Evolutionary conservation across 2,113 vertebrate genomes (phyloP), one percentile per base, ranked within the genome.

Genomic region (Solea solea): DNA sequence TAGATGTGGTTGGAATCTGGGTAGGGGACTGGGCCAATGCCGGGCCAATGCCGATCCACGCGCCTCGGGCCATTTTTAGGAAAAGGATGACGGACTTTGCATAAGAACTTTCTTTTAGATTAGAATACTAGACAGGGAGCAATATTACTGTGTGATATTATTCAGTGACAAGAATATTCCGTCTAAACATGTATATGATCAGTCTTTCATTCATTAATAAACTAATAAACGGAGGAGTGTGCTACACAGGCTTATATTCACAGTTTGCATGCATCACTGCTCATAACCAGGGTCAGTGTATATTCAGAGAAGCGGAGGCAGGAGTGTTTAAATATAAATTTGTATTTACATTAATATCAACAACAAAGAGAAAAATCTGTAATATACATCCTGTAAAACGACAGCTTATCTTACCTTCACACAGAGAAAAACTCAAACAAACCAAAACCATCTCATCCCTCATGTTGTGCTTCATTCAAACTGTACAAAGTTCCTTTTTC

Each of bases 291-390:
- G 7, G 54, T 25, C 2, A 50, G 14, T n/a, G 60, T 16, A 71
- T 13, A 66, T 76, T 2, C 9, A 72, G 41, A 56, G 58, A 81
- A 39, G 5, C 34, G 44, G 69, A 90, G 68, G 7, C 85, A 64
- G 7, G 40, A 71, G 64, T 85, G 93, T 95, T 97, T 96, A 97
- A 98, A 98, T 96, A 98, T 92, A 97, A 98, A 96, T 95, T 94
- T 99, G 96, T 98, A 98, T 99, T 98, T 98, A 97, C 97, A 96
- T 93, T 76, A 93, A 95, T 95, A 96, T 95, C 94, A 95, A 95
- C 95, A 96, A 93, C 90, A 87, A 94, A 93, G 91, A 93, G 89
- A 91, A 88, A 40, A 74, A 89, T 92, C 90, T 94, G 92, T 84
- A 94, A 94, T 94, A 95, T 94, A 95, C 92, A 95, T 94, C 91